Percentiles rank a stretch among this genome's conserved stretches.
These are phyloP conservation scores for Apodemia mormo DNA, from an alignment of 2,888 invertebrate species.

Conservation along the genomic window DNA sequence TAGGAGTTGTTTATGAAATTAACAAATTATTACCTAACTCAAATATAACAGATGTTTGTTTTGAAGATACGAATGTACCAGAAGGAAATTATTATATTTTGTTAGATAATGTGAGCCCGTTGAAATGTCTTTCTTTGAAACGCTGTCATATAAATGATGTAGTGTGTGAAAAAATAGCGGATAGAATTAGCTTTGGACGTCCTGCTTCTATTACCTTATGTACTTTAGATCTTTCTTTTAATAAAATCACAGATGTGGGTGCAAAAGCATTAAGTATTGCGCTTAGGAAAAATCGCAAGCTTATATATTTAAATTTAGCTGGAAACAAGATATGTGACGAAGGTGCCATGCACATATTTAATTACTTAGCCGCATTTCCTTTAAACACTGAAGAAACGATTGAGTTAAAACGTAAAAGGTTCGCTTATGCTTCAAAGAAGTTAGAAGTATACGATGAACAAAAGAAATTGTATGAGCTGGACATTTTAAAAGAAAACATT, in stretches of 20 bases:
- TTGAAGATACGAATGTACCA: constrained; percentile 49
- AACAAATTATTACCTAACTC: constrained; percentile 38
- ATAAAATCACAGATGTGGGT: constrained; percentile 51
- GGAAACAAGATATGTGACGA: constrained; percentile 51
- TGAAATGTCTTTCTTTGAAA: constrained; percentile 52
- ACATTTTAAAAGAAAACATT: constrained; percentile 16
- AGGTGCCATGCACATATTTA: constrained; percentile 48
- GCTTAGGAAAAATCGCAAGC: constrained; percentile 50
- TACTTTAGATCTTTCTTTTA: constrained; percentile 51
- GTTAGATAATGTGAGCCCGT: constrained; percentile 3
- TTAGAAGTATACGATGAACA: constrained; percentile 41
- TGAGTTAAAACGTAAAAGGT: constrained; percentile 35
- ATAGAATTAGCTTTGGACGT: constrained; percentile 35
- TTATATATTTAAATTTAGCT: constrained; percentile 54
- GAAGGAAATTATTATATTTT: constrained; percentile 50
- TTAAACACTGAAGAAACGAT: constrained; percentile 44
- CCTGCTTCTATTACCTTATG: constrained; percentile 42
- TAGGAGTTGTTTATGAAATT: constrained; percentile 38
- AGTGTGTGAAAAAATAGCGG: constrained; percentile 45
- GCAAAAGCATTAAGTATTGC: constrained; percentile 46
- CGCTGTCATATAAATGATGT: constrained; percentile 51
- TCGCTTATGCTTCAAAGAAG: constrained; percentile 37
- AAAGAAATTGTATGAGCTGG: constrained; percentile 23
- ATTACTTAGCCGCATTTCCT: constrained; percentile 46
- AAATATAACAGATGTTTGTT: constrained; percentile 53